Evolutionary conservation across 2,888 invertebrate species (phyloP).

Genomic region (Sisyra nigra): DNA sequence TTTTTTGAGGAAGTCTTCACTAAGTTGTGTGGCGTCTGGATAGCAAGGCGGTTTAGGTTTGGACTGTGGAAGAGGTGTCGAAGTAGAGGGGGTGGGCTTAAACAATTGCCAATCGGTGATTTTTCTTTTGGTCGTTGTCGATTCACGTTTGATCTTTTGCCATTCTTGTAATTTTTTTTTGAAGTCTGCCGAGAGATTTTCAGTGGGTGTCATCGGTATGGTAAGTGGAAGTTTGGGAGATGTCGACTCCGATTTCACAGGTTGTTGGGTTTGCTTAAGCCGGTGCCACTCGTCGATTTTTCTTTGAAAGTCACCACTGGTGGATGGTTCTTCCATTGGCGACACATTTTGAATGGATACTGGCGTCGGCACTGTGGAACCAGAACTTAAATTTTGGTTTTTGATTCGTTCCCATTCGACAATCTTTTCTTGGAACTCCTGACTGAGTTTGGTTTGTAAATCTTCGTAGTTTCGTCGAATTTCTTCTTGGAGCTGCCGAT

Average conservation of each 20-base stretch:
- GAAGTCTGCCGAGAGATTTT: conserved; percentile 62
- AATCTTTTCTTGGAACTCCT: conserved; percentile 58
- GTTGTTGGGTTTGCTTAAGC: conserved; percentile 19
- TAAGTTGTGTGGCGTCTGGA: conserved; percentile 48
- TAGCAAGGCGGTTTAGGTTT: conserved; percentile 16
- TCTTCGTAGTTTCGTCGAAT: conserved; percentile 55
- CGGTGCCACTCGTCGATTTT: conserved; percentile 36
- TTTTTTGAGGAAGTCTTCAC: conserved; percentile 70
- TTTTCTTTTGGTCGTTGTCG: conserved; percentile 24
- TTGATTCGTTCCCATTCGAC: conserved; percentile 32
- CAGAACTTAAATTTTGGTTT: conserved; percentile 12
- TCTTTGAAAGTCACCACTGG: conserved; percentile 24
- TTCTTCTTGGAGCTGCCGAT: conserved; percentile 35
- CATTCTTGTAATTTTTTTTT: conserved; percentile 74
- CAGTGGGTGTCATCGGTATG: conserved; percentile 33
- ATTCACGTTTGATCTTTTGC: conserved; percentile 50
- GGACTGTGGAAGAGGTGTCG: conserved; percentile 15
- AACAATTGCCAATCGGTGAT: conserved; percentile 45
- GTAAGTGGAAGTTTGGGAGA: conserved; percentile 26
- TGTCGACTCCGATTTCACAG: conserved; percentile 15
- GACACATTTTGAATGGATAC: conserved; percentile 7
- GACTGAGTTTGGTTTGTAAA: conserved; percentile 52
- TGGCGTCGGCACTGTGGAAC: conserved; percentile 14
- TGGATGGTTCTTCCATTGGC: background rate
- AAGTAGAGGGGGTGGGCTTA: conserved; percentile 29